Conservation (phyloP, 2,113 vertebrate genomes). For the Acrocephalus kingi region DNA sequence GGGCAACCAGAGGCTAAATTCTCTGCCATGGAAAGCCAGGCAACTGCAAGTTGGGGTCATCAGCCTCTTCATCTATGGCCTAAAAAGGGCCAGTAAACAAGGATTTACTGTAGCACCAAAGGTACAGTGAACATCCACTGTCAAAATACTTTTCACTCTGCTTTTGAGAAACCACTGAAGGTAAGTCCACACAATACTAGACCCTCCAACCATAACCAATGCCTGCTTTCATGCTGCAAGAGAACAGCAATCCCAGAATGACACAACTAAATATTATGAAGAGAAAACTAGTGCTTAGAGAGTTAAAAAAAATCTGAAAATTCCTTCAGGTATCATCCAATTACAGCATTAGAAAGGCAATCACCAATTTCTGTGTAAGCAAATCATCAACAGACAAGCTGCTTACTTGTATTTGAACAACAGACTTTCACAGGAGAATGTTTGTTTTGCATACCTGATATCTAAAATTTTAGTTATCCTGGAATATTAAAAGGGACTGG, state of each 20-base stretch:
- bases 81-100: not conserved
- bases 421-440: not conserved
- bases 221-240: not conserved
- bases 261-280: not conserved
- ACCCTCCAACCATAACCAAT: not conserved
- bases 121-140: not conserved
- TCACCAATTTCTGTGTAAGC: not conserved
- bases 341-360: not conserved
- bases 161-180: not conserved
- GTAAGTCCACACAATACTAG: not conserved
- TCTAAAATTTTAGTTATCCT: not conserved
- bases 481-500: not conserved
- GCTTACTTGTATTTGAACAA: not conserved
- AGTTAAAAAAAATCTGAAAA: not conserved
- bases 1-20: not conserved
- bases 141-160: not conserved
- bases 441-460: not conserved
- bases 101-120: not conserved
- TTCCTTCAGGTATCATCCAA: not conserved
- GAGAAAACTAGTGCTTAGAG: not conserved
- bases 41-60: not conserved
- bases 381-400: not conserved
- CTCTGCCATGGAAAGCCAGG: not conserved
- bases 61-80: not conserved
- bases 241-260: not conserved